These are phyloP conservation scores for Ametastegia equiseti DNA, from an alignment of 2,888 invertebrate genomes.

Conservation along the genomic window DNA sequence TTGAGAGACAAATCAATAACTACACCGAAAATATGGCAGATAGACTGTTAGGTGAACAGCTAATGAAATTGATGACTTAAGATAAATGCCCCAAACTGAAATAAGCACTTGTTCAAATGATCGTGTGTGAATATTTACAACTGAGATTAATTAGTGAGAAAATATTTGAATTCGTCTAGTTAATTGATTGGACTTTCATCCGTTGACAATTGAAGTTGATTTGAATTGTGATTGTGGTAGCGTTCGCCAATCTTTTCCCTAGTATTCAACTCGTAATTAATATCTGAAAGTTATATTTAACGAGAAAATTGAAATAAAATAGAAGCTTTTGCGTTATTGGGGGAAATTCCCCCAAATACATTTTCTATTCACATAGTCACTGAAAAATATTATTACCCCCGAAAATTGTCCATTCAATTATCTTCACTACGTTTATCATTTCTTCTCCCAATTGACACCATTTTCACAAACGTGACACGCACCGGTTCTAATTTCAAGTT, in stretches of 20 bases:
- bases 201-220: background rate
- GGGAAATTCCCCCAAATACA: slow-evolving; percentile 22
- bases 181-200: background rate
- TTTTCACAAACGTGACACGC: background rate
- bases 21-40: background rate
- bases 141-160: background rate
- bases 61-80: background rate
- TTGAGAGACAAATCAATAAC: background rate
- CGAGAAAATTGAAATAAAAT: slow-evolving; percentile 13
- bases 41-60: background rate
- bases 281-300: background rate
- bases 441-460: background rate
- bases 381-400: background rate
- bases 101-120: background rate
- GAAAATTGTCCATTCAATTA: background rate
- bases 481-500: background rate
- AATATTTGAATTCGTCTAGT: background rate
- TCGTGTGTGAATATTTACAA: background rate
- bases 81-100: background rate
- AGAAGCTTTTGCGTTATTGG: slow-evolving; percentile 18
- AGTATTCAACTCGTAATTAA: background rate
- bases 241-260: background rate
- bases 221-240: background rate
- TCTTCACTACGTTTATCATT: background rate
- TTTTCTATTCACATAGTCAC: slow-evolving; percentile 36